phyloP scores from a whole-genome alignment of 2,113 vertebrate genomes.

The Nansenia antarctica region DNA sequence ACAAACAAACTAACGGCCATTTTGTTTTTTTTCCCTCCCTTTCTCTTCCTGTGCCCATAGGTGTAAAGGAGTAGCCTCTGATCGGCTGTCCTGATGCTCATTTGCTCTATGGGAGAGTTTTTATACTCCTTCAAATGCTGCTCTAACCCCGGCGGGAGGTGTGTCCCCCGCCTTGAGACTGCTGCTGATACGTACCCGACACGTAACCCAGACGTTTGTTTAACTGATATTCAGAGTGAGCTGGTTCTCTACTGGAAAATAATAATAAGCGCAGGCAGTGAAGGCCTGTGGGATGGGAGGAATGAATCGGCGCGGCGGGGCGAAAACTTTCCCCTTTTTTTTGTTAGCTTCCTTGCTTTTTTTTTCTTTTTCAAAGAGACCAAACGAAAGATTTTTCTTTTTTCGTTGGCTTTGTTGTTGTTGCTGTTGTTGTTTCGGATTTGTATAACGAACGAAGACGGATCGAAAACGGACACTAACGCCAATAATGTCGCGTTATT shows the following conservation, averaged over 20 bases:
- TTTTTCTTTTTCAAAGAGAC: constrained; percentile 58
- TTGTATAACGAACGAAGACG: constrained; percentile 19
- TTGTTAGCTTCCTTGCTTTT: too few relatives aligned
- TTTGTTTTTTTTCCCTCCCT: constrained; percentile 3
- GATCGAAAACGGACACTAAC: constrained; percentile 29
- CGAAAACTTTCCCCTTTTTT: constrained; percentile 39
- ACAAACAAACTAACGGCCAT: constrained; percentile 11
- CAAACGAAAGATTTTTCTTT: constrained; percentile 56
- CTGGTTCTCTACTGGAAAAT: constrained; percentile 94
- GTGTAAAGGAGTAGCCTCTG: constrained; percentile 83
- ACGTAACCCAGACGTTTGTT: too few relatives aligned
- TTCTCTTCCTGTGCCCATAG: constrained; percentile 69
- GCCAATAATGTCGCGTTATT: constrained; percentile 27
- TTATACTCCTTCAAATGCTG: constrained; percentile 93
- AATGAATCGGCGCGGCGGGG: too few relatives aligned
- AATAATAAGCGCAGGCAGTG: constrained; percentile 82
- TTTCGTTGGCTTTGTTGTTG: too few relatives aligned
- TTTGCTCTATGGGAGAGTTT: constrained; percentile 86
- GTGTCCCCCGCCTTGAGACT: constrained; percentile 88
- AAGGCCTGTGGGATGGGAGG: constrained; percentile 74
- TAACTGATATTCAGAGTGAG: constrained; percentile 91
- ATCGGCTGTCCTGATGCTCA: constrained; percentile 76
- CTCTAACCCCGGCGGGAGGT: constrained; percentile 87
- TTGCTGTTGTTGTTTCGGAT: constrained; percentile 49
- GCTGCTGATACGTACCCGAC: constrained; percentile 88